These are phyloP conservation scores for Pentamera pediparva DNA, from an alignment of 53 echinoderm and acorn worm species.

Conservation along the genomic window DNA sequence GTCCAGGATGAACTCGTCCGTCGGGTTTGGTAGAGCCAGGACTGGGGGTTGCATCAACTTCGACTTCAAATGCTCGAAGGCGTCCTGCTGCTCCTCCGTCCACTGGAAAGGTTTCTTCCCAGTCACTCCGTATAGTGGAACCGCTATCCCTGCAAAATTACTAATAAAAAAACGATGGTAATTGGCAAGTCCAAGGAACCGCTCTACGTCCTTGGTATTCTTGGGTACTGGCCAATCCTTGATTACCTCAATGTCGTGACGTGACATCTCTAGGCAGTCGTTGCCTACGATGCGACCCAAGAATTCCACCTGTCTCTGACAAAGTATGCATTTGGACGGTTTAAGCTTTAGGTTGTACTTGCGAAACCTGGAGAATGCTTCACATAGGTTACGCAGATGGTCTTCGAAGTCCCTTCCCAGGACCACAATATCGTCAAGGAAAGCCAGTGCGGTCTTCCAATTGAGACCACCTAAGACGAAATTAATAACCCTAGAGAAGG, in stretches of 20 bases:
- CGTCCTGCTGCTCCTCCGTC: constrained; percentile 10
- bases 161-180: constrained; percentile 43
- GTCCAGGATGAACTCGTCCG: constrained; percentile 29
- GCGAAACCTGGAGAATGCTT: background rate
- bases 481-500: constrained; percentile 33
- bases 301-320: constrained; percentile 23
- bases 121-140: constrained; percentile 18
- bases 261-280: background rate
- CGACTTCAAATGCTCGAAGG: background rate
- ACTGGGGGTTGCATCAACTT: constrained; percentile 14
- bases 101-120: background rate
- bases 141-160: constrained; percentile 11
- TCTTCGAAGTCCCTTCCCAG: constrained; percentile 14
- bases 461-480: background rate
- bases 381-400: background rate
- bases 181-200: constrained; percentile 44
- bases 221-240: constrained; percentile 36
- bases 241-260: constrained; percentile 6
- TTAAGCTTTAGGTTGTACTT: constrained; percentile 18
- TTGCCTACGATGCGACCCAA: constrained; percentile 3
- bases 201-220: constrained; percentile 18
- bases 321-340: constrained; percentile 8
- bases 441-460: constrained; percentile 20
- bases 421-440: constrained; percentile 19
- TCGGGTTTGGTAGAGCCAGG: constrained; percentile 12